Evolutionary conservation across 2,888 invertebrate genomes (phyloP).

Genomic region (Coelopa pilipes): DNA sequence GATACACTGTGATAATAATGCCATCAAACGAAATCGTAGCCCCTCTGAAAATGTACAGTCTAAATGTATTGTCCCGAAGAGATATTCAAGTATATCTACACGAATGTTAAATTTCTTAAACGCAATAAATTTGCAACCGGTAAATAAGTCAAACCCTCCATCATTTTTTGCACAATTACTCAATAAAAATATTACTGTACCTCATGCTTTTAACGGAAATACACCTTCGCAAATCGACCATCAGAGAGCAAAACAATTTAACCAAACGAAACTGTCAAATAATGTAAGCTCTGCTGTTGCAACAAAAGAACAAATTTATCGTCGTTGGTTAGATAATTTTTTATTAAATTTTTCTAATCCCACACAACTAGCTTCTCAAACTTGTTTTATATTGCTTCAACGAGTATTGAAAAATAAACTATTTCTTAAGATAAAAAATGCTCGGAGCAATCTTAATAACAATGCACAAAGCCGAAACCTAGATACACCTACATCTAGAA

Average conservation of each 20-base stretch:
- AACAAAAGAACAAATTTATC: constrained; percentile 30
- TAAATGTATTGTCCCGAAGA: constrained; percentile 6
- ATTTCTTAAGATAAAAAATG: constrained; percentile 49
- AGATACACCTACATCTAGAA: constrained; percentile 37
- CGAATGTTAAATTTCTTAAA: constrained; percentile 51
- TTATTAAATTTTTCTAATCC: constrained; percentile 51
- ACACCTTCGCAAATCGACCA: constrained; percentile 34
- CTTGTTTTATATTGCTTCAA: constrained; percentile 50
- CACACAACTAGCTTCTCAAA: constrained; percentile 49
- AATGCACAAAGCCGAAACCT: constrained; percentile 35
- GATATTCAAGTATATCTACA: constrained; percentile 28
- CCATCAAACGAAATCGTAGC: constrained; percentile 33
- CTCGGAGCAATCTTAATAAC: constrained; percentile 46
- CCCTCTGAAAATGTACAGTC: background rate
- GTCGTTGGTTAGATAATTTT: constrained; percentile 53
- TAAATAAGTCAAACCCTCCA: constrained; percentile 45
- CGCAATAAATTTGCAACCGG: constrained; percentile 51
- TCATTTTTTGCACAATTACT: constrained; percentile 50
- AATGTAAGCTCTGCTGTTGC: background rate
- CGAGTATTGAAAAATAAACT: constrained; percentile 50
- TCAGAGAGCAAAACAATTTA: constrained; percentile 26
- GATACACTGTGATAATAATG: constrained; percentile 26
- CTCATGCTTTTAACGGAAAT: constrained; percentile 54
- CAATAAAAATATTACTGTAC: constrained; percentile 53
- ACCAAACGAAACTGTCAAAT: constrained; percentile 24